These are phyloP conservation scores for Rutilus rutilus DNA, from an alignment of 2,113 vertebrate genomes.

Conservation along the genomic window DNA sequence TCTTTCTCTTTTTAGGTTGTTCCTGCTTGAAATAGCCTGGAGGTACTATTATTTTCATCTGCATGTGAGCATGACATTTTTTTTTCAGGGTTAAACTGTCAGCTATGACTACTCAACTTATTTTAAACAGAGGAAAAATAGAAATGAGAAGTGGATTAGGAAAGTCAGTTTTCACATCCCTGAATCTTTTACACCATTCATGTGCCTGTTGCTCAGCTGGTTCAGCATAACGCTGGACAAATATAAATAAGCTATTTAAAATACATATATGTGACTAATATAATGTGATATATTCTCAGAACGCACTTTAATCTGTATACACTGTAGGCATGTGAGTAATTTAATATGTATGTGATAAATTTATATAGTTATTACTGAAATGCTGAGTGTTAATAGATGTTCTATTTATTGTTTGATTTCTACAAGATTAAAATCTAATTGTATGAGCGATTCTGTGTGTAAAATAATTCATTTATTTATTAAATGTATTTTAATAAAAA, in stretches of 20 bases:
- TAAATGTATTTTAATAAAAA: background rate
- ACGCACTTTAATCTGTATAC: slow-evolving; percentile 1
- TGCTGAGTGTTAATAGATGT: background rate
- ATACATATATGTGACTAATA: no score
- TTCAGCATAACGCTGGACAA: background rate
- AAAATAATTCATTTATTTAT: background rate
- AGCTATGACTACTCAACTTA: background rate
- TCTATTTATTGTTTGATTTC: background rate
- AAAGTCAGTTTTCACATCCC: background rate
- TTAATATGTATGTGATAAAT: background rate
- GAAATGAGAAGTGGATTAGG: slow-evolving; percentile 11
- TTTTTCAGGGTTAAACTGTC: background rate
- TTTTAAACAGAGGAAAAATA: background rate
- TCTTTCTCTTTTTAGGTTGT: slow-evolving; percentile 21
- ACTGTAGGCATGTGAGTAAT: background rate
- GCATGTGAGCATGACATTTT: background rate
- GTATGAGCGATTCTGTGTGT: background rate
- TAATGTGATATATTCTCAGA: background rate
- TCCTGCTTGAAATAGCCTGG: slow-evolving; percentile 25
- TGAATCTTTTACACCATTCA: background rate
- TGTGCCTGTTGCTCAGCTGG: background rate
- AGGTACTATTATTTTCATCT: background rate
- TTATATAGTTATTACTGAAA: background rate
- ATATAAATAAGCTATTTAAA: slow-evolving; percentile 9
- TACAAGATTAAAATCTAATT: background rate